Base-by-base conservation (phyloP, 2,113 vertebrate species). In the Rhineura floridana region DNA sequence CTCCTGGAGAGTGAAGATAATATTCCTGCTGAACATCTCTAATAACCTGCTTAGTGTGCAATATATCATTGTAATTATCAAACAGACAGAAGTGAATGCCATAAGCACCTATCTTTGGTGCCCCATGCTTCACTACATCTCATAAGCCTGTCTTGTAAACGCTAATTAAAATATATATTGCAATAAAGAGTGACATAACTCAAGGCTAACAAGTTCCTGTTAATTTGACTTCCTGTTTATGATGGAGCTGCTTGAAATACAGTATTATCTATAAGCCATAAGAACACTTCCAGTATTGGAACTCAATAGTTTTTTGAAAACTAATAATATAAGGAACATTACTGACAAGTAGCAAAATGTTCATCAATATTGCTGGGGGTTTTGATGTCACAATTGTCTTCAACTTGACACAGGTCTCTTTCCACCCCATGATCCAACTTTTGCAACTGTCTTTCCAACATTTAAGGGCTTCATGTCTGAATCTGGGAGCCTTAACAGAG, bases 111-210 rank as follows among this genome's bases (percentile, higher is more conserved):
- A 28, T 79, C 0, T 0, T 87, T 81, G 75, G 72, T 89, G 80
- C 62, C 92, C 75, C 25, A 19, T 77, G 88, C 91, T 93, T 93
- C 77, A 83, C 46, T 82, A 88, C 80, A 67, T 80, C 90, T 92
- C 88, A 70, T 90, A 94, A 91, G 55, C 85, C 46, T 93, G 89
- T 90, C 93, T 92, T 90, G 86, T 94, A 91, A 92, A 78, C 0
- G 5, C 84, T 94, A 93, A 95, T 96, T 95, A 93, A 94, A 95
- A 92, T 59, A 39, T 62, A 0, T 59, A 85, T 33, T 92, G 91
- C 90, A 92, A 39, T 91, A 55, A 92, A 91, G 87, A 91, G 94
- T 65, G 82, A 75, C 0, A 28, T 92, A 84, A 93, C 91, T 94
- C 89, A 92, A 33, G 86, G 77, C 87, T 87, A 90, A 88, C 86